Evolutionary conservation across 2,797 vertebrate species (phyloP).

Genomic region (Phyllotis vaccarum): DNA sequence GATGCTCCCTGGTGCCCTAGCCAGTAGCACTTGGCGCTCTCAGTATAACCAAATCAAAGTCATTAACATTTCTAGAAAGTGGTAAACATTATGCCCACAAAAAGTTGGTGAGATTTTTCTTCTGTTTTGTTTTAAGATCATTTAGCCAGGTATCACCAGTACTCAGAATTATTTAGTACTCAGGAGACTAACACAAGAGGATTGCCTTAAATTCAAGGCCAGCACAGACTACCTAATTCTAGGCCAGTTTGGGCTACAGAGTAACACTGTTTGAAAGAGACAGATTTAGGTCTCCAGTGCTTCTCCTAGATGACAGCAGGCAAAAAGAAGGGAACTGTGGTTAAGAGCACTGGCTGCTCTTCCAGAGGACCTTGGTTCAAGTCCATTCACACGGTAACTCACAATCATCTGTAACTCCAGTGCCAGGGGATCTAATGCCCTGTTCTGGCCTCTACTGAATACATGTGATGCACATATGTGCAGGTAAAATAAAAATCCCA

Average conservation of each 20-base stretch:
- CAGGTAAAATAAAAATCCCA: neutral
- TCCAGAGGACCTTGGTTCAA: too few relatives aligned
- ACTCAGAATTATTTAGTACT: too few relatives aligned
- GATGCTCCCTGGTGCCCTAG: neutral
- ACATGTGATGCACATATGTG: neutral
- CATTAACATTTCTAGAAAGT: conserved; percentile 51
- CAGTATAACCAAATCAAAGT: conserved; percentile 80
- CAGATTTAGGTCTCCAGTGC: neutral
- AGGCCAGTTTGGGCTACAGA: neutral
- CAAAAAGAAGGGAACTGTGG: neutral
- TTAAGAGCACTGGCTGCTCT: neutral
- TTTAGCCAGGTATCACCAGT: neutral
- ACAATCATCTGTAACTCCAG: neutral
- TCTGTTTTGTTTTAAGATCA: neutral
- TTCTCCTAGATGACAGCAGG: neutral
- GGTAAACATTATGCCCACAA: conserved; percentile 39
- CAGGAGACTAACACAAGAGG: neutral
- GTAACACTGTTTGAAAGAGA: neutral
- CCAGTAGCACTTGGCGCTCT: neutral
- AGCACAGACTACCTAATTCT: neutral
- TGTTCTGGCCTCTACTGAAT: neutral
- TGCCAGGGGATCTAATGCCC: neutral
- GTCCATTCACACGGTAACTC: neutral
- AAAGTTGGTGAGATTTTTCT: neutral
- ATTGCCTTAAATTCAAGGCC: neutral